phyloP scores from a whole-genome alignment of 1,140 invertebrate genomes.

The Pogonomyrmex californicus region DNA sequence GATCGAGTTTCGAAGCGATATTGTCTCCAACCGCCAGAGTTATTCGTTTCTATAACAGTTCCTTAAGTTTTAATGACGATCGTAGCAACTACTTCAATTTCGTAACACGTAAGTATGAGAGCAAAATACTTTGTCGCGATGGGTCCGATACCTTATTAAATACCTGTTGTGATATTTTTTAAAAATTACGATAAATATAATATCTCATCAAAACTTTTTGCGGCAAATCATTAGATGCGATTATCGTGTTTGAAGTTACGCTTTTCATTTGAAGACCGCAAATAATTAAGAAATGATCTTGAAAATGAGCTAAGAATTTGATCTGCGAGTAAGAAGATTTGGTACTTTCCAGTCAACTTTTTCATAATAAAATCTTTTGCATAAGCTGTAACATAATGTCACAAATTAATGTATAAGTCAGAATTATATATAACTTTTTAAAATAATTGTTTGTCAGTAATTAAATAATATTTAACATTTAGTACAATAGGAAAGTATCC shows the following conservation, averaged over 20 bases:
- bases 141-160: slow-evolving; percentile 9
- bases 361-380: not conserved
- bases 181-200: slow-evolving; percentile 20
- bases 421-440: not conserved
- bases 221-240: not conserved
- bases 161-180: not conserved
- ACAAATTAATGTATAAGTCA: not conserved
- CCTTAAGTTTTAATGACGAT: slow-evolving; percentile 43
- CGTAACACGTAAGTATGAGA: slow-evolving; percentile 11
- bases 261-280: not conserved
- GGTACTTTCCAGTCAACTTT: not conserved
- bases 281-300: not conserved
- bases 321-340: slow-evolving; percentile 28
- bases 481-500: not conserved
- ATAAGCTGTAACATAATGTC: not conserved
- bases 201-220: not conserved
- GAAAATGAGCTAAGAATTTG: slow-evolving; percentile 9
- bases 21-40: slow-evolving; percentile 20
- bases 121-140: slow-evolving; percentile 47
- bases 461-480: not conserved
- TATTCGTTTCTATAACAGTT: slow-evolving; percentile 25
- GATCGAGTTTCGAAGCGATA: slow-evolving; percentile 26
- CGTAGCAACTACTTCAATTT: slow-evolving; percentile 5
- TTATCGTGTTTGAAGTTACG: not conserved
- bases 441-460: not conserved